Evolutionary conservation across 2,797 vertebrate genomes (phyloP), one percentile per base, ranked within the genome.

Genomic region (Microctenopoma stevenorrisi): DNA sequence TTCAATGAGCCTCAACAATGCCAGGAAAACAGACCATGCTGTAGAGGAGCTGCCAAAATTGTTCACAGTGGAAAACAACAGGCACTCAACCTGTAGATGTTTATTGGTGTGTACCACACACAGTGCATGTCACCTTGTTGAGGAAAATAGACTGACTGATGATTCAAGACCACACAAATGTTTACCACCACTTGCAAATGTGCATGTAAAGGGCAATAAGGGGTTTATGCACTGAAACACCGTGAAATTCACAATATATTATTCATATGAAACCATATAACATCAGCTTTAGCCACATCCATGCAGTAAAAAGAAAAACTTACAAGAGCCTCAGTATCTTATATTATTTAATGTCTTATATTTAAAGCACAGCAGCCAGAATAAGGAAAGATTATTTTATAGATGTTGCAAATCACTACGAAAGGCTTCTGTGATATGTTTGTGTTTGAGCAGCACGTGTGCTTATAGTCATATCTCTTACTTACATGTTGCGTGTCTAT

Each of bases 111-210:
- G 55, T 72, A 66, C 53, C 76, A 52, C 73, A 64, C 68, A 58
- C 55, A 57, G 56, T 18, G 63, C 56, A 72, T 50, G 68, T 76
- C 75, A 73, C 76, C 70, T 73, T 77, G 76, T 74, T 72, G 66
- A 74, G 47, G 68, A 47, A 62, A 65, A 72, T 64, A 76, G 58
- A 48, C 46, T 69, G 75, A 81, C 46, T 69, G 75, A 81, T 73
- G 72, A 73, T 50, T 64, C 40, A 7, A 65, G 57, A 68, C 25
- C 54, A 53, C 5, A 25, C 40, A 55, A 43, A 7, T 37, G 42
- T 37, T 55, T 63, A 14, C 48, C 43, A 64, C 65, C 47, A 33
- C 10, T 59, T 61, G 48, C 16, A 73, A 63, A 81, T 26, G 50
- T 72, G 64, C 64, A 58, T 58, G 57, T 63, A 46, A 68, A 38